phyloP scores from a whole-genome alignment of 53 echinoderm and acorn worm genomes.

The Astropecten irregularis region DNA sequence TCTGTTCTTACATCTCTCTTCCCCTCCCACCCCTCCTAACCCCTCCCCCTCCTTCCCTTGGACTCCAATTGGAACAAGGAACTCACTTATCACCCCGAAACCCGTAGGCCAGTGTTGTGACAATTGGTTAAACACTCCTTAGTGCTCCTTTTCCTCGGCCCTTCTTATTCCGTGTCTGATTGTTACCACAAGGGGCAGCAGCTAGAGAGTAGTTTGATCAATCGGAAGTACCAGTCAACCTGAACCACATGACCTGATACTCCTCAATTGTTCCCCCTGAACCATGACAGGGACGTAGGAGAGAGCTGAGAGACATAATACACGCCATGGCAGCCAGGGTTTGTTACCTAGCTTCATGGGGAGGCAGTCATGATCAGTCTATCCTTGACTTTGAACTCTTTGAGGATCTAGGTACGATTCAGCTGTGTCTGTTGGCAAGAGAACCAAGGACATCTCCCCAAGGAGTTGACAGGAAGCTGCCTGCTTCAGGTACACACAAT shows the following conservation, averaged over 20 bases:
- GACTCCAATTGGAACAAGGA: neutral
- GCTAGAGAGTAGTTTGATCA: too few species aligned
- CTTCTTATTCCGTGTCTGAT: neutral
- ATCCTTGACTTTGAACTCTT: too few species aligned
- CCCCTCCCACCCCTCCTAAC: neutral
- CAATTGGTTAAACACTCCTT: constrained; percentile 20
- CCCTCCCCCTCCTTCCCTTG: neutral
- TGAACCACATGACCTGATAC: neutral
- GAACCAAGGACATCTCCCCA: too few species aligned
- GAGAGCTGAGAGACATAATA: too few species aligned
- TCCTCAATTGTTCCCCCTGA: neutral
- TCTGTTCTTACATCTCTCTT: neutral
- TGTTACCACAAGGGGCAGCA: too few species aligned
- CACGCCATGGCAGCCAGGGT: too few species aligned
- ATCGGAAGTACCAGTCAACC: neutral
- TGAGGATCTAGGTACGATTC: too few species aligned
- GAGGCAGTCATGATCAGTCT: too few species aligned
- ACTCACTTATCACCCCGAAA: constrained; percentile 18
- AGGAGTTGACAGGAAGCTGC: constrained; percentile 1
- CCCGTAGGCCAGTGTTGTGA: neutral
- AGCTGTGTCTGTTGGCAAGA: too few species aligned
- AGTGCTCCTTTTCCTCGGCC: neutral
- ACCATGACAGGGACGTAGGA: too few species aligned
- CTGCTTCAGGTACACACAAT: too few species aligned
- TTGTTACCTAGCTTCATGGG: too few species aligned